Evolutionary conservation across 2,797 vertebrate genomes (phyloP).

Genomic region (Buphagus erythrorhynchus): DNA sequence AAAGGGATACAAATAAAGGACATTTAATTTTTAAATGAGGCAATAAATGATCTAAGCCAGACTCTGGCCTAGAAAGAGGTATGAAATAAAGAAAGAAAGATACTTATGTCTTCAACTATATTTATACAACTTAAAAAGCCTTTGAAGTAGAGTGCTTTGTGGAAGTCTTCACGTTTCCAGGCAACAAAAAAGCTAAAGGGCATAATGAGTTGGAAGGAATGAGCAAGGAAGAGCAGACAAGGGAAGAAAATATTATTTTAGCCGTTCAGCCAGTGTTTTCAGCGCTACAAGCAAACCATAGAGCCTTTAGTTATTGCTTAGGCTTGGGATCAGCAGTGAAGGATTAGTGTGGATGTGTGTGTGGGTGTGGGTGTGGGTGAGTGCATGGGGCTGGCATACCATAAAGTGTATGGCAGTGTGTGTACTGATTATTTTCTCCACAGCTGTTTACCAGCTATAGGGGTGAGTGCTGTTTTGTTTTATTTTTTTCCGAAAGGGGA

Average conservation of each 20-base stretch:
- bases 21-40: conserved; percentile 71
- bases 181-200: conserved; percentile 51
- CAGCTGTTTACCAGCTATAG: conserved; percentile 66
- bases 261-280: conserved; percentile 70
- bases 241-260: conserved; percentile 56
- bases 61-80: conserved; percentile 62
- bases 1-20: conserved; percentile 40
- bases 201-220: background rate
- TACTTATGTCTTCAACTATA: conserved; percentile 70
- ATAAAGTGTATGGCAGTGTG: background rate
- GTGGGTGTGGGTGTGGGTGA: background rate
- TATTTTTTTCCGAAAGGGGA: conserved; percentile 75
- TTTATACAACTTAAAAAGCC: conserved; percentile 71
- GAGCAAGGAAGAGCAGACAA: background rate
- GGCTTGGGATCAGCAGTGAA: conserved; percentile 68
- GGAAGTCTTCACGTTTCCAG: conserved; percentile 60
- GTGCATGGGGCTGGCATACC: conserved; percentile 37
- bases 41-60: conserved; percentile 71
- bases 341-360: conserved; percentile 14
- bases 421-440: conserved; percentile 72
- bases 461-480: conserved; percentile 67
- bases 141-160: conserved; percentile 56
- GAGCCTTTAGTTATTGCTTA: conserved; percentile 61
- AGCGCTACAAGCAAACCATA: conserved; percentile 68
- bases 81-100: conserved; percentile 55